Evolutionary conservation across 2,888 invertebrate species (phyloP), one percentile per base, ranked within the genome.

Genomic region (Myathropa florea): DNA sequence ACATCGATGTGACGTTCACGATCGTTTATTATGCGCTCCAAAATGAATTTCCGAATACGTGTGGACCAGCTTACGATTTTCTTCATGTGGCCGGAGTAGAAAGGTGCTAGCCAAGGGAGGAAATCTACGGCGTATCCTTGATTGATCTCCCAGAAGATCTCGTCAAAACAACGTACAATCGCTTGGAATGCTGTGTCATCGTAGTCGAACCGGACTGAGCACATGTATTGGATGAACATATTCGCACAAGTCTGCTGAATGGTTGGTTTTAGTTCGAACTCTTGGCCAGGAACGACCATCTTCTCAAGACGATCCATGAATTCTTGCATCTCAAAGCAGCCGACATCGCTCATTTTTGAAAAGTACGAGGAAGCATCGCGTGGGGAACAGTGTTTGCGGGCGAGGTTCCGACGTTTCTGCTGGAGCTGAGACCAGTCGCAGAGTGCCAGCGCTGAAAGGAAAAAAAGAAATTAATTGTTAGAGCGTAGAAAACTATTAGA

Each of bases 71-170:
- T 91, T 0, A 94, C 94, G 0, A 96, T 92, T 85, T 95, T 95
- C 3, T 94, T 93, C 94, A 96, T 94, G 90, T 96, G 95, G 6
- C 93, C 93, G 4, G 92, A 93, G 91, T 96, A 96, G 83, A 96
- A 94, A 0, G 96, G 96, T 3, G 94, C 93, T 0, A 97, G 91
- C 95, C 96, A 96, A 0, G 97, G 97, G 36, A 97, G 91, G 90
- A 97, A 97, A 89, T 97, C 97, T 0, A 97, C 95, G 0, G 96
- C 96, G 91, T 97, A 97, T 0, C 97, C 96, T 89, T 96, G 96
- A 91, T 97, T 97, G 84, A 97, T 96, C 90, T 97, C 97, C 95
- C 96, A 96, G 93, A 97, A 97, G 79, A 97, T 96, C 88, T 96
- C 95, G 89, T 97, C 97, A 91, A 97, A 97, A 72, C 94, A 94